Conservation (phyloP, 2,113 vertebrate genomes). For the Aegotheles bennettii region DNA sequence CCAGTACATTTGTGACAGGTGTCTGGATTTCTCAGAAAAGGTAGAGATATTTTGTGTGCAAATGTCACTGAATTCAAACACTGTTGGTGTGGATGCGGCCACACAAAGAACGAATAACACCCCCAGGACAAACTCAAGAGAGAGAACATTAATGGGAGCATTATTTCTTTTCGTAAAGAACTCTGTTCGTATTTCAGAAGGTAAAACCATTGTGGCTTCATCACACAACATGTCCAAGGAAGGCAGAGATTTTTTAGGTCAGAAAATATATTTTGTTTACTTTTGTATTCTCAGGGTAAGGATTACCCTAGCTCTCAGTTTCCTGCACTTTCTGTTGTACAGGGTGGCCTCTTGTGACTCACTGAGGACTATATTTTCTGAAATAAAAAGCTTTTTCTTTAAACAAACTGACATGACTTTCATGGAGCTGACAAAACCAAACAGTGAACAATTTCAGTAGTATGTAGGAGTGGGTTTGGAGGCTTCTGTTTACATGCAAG, state of each 20-base stretch:
- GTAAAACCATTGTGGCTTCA: not conserved
- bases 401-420: not conserved
- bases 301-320: not conserved
- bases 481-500: not conserved
- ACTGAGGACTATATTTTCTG: not conserved
- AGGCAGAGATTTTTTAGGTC: not conserved
- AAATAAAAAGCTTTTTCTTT: conserved; percentile 26
- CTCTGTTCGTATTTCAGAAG: not conserved
- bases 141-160: not conserved
- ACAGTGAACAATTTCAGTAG: not conserved
- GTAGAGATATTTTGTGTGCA: not conserved
- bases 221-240: not conserved
- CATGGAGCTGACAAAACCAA: conserved; percentile 28
- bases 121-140: not conserved
- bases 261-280: not conserved
- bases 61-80: not conserved
- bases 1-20: not conserved
- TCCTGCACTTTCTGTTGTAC: not conserved
- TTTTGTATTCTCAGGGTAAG: not conserved
- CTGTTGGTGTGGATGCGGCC: not conserved
- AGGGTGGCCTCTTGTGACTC: not conserved
- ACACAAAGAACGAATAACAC: not conserved
- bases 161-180: not conserved
- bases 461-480: not conserved
- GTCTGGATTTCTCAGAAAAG: not conserved